Evolutionary conservation across 2,888 invertebrate genomes (phyloP), one percentile per base, ranked within the genome.

Genomic region (Drosophila dives): DNA sequence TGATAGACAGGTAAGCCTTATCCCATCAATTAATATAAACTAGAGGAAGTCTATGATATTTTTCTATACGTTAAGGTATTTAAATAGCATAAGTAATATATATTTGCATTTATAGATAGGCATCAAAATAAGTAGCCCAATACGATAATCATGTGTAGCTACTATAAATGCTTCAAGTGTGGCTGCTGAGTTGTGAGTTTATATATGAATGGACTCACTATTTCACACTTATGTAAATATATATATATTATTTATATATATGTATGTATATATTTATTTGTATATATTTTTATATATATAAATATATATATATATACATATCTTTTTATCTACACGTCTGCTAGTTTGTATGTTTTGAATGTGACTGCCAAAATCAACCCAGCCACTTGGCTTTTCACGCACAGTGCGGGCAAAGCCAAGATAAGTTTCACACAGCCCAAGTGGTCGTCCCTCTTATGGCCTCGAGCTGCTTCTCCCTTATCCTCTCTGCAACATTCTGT

Each of bases 1-100:
- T 96, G 83, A 94, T 97, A 92, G 94, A 95, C 89, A 95, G 95
- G 97, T 96, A 92, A 94, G 92, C 72, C 26, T 42, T 51, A 59
- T 45, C 55, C 60, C 45, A 61, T 45, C 34, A 32, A 42, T 32
- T 29, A 20, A 60, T 65, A 53, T 58, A 20, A 38, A 15, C n/a
- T 34, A 2, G n/a, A 26, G 20, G 12, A 29, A 8, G 29, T 5
- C 26, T 34, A 1, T 29, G 17, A 48, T 38, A 15, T n/a, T 29
- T 38, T 49, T 40, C 4, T 10, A 17, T 60, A 26, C 3, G 3
- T 10, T 34, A n/a, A 32, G 15, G 20, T 42, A n/a, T 60, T 36
- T 26, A 11, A 36, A 29, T 3, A 20, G n/a, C 49, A 36, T 17
- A 15, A 32, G 15, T 10, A 40, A 17, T 48, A 48, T n/a, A 38